Evolutionary conservation across 2,113 vertebrate genomes (phyloP), one percentile per base, ranked within the genome.

Genomic region (Fregata magnificens): DNA sequence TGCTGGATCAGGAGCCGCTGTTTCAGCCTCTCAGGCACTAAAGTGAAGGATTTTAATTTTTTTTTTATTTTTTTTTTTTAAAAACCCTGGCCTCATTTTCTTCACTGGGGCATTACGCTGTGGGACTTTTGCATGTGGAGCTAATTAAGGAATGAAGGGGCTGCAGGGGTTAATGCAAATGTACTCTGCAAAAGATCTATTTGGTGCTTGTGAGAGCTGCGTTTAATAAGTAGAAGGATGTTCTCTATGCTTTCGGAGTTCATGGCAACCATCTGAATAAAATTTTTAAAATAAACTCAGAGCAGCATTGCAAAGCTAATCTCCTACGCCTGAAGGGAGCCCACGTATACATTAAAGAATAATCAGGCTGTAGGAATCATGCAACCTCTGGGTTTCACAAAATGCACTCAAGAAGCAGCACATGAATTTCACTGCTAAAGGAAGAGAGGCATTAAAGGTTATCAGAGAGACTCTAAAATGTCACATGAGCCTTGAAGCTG

Each of bases 191-290:
- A 40, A 91, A 67, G 44, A 44, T 76, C 52, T 38, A 3, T 36
- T 58, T 40, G 24, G 58, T 66, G 67, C 76, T 58, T 44, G 56
- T 22, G 34, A 58, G 76, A 74, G 80, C 88, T 78, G 80, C 9
- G 0, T 65, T 79, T 91, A 90, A 67, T 87, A 63, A 84, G 65
- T 25, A 45, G 63, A 83, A 88, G 40, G 85, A 78, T 88, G 71
- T 94, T 95, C 89, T 55, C 70, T 79, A 67, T 55, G 91, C 81
- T 82, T 62, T 32, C 89, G 83, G 89, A 94, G 85, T 89, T 95
- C 97, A 73, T 93, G 70, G 94, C 83, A 97, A 87, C 93, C 67
- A 34, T 79, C 62, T 95, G 93, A 96, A 93, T 44, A 86, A 38
- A 16, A 69, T 47, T 67, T 94, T 82, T 45, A 73, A 96, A 95